Base-by-base conservation (phyloP, 2,888 invertebrate species). In the Aphidoletes aphidimyza region DNA sequence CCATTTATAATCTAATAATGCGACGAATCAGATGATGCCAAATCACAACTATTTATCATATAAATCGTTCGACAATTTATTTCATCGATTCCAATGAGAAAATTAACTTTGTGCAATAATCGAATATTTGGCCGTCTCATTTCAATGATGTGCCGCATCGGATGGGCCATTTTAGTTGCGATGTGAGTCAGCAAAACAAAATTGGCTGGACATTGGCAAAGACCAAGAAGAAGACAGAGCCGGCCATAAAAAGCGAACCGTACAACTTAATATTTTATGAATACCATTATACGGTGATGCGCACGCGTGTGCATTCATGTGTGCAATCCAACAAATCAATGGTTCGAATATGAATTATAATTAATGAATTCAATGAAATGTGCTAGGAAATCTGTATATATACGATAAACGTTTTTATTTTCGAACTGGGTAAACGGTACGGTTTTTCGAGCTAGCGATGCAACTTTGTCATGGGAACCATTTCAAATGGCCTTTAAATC, bases 301-400 rank as follows among this genome's bases (percentile, higher is more conserved):
- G 69, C 30, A n/a, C 30, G 69, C 69, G 69, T 69, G 34, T 69
- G 69, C 69, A 69, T 69, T 69, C 30, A 69, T 69, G 69, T 69
- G 30, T 69, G 69, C 69, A 69, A 69, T 54, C 54, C 54, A 11
- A 22, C 54, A 54, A 54, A 54, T 69, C 17, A 69, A 69, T 69
- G 69, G 30, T n/a, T 69, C 69, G 30, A n/a, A n/a, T n/a, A 69
- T 69, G 69, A 26, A 34, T 69, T 3, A 69, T 69, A 69, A 69
- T 69, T 69, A 69, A 69, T 69, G 69, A 26, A 69, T 69, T 69
- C 69, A 69, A 69, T 69, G 69, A 69, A 69, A 69, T 69, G 69
- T 69, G n/a, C n/a, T n/a, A n/a, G n/a, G n/a, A n/a, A n/a, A n/a
- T n/a, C n/a, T n/a, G n/a, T n/a, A n/a, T n/a, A n/a, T n/a, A 69